These are phyloP conservation scores for Papilio gigon DNA, from an alignment of 2,888 invertebrate genomes.

Conservation along the genomic window DNA sequence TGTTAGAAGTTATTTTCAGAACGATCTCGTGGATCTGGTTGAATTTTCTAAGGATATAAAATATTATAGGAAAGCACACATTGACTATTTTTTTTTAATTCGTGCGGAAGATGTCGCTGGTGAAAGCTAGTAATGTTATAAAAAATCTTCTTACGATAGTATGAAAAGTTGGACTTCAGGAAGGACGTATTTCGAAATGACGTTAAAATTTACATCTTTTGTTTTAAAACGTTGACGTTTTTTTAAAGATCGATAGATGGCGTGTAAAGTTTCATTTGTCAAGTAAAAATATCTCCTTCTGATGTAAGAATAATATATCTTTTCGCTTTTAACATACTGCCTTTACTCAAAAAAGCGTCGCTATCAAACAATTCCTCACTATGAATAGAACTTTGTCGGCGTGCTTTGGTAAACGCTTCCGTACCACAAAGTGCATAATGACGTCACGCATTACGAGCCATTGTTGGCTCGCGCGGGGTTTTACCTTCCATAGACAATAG, in stretches of 20 bases:
- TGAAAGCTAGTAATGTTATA: no score
- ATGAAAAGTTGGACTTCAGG: no score
- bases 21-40: no score
- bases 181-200: no score
- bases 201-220: background rate
- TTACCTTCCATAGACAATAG: slow-evolving; percentile 24
- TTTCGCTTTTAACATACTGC: background rate
- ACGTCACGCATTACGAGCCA: slow-evolving; percentile 27
- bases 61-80: no score
- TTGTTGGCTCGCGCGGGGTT: slow-evolving; percentile 22
- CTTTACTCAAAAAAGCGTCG: slow-evolving; percentile 10
- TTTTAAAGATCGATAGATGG: background rate
- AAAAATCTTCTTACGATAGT: no score
- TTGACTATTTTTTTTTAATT: no score
- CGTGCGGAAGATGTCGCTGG: no score
- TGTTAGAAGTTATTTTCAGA: no score
- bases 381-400: slow-evolving; percentile 10
- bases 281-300: background rate
- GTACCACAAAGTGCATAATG: slow-evolving; percentile 21
- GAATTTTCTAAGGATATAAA: no score
- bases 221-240: background rate
- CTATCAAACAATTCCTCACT: slow-evolving; percentile 14
- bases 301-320: background rate
- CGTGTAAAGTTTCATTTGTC: background rate
- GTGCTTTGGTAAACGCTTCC: slow-evolving; percentile 24